Percentiles rank a stretch among this genome's conserved stretches.
These are phyloP conservation scores for Ditula angustiorana DNA, from an alignment of 2,888 invertebrate genomes.

Conservation along the genomic window DNA sequence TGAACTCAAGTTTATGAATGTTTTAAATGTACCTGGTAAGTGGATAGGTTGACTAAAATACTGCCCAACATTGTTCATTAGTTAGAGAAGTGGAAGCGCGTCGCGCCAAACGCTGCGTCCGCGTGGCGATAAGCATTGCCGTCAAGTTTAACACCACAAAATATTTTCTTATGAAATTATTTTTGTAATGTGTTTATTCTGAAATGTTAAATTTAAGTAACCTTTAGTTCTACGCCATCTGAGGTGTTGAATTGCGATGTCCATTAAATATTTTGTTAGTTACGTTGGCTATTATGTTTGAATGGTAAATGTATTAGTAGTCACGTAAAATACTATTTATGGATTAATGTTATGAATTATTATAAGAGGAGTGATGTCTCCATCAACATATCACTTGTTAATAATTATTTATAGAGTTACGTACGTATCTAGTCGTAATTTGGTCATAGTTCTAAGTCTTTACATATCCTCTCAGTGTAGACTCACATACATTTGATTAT, in stretches of 20 bases:
- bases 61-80: constrained; percentile 16
- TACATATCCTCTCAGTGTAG: constrained; percentile 72
- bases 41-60: not conserved
- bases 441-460: constrained; percentile 74
- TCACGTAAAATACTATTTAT: constrained; percentile 69
- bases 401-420: constrained; percentile 80
- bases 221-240: constrained; percentile 79
- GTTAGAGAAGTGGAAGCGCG: not conserved
- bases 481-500: constrained; percentile 6
- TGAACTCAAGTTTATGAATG: too few relatives aligned
- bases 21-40: not conserved
- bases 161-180: constrained; percentile 73
- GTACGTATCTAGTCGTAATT: constrained; percentile 68
- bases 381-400: constrained; percentile 85
- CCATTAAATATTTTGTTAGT: constrained; percentile 67
- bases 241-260: constrained; percentile 79
- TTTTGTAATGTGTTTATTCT: constrained; percentile 66
- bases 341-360: constrained; percentile 70
- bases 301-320: constrained; percentile 61
- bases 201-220: constrained; percentile 55
- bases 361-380: constrained; percentile 79
- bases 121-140: constrained; percentile 44
- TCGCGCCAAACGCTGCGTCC: too few relatives aligned
- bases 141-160: constrained; percentile 61
- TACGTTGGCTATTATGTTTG: constrained; percentile 61